Conservation (phyloP, 1,140 invertebrate species). For the Littorina saxatilis region DNA sequence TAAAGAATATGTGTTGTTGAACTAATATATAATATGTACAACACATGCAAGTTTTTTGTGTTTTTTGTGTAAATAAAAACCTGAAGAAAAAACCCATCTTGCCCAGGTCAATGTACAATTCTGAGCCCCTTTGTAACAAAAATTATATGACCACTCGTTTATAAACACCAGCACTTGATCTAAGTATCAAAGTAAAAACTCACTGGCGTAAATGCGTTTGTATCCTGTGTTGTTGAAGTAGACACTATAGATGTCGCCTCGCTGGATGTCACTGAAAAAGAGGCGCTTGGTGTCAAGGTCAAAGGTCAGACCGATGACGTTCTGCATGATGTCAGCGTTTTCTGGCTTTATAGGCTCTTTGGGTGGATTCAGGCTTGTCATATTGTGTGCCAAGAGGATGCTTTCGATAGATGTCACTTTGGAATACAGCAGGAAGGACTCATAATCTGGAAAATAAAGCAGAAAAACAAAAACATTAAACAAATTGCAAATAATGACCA, state of each 20-base stretch:
- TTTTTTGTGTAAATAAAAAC: too few relatives aligned
- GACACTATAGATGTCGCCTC: constrained; percentile 88
- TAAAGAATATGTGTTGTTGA: too few relatives aligned
- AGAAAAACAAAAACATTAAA: not conserved
- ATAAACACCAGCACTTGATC: too few relatives aligned
- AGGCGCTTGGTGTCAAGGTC: constrained; percentile 84
- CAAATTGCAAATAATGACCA: not conserved
- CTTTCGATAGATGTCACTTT: constrained; percentile 93
- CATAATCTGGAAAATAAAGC: constrained; percentile 79
- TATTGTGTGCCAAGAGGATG: constrained; percentile 85
- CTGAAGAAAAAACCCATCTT: too few relatives aligned
- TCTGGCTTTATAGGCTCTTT: constrained; percentile 88
- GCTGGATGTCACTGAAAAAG: constrained; percentile 92
- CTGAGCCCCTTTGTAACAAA: too few relatives aligned
- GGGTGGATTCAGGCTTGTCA: constrained; percentile 76
- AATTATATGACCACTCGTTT: too few relatives aligned
- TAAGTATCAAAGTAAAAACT: too few relatives aligned
- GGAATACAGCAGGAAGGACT: constrained; percentile 94
- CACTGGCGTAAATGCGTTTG: constrained; percentile 77
- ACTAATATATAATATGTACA: too few relatives aligned
- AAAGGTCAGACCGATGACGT: constrained; percentile 89
- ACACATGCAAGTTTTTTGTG: too few relatives aligned
- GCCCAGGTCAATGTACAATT: too few relatives aligned
- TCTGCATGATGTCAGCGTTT: constrained; percentile 83
- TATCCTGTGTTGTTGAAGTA: constrained; percentile 88